A percentile compares a stretch with the other conserved stretches of the same genome.
Conservation (phyloP, 2,113 vertebrate genomes). For the Scalopus aquaticus region DNA sequence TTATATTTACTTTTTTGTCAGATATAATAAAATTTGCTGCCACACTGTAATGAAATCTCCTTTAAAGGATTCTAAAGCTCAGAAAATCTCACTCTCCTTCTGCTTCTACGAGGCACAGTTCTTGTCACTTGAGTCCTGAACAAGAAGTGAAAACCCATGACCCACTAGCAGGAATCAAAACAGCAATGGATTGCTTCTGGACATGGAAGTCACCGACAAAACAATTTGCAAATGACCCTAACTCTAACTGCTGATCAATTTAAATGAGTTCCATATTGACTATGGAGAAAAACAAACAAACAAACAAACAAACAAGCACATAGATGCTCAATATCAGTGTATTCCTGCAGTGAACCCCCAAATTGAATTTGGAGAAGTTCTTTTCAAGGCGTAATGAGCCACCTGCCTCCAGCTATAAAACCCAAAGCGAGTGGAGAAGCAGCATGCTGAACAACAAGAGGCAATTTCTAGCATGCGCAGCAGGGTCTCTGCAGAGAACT, state of each 20-base stretch:
- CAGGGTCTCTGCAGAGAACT: neutral
- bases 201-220: neutral
- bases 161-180: neutral
- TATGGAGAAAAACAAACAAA: neutral
- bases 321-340: neutral
- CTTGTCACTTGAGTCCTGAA: neutral
- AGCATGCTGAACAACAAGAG: slow-evolving; percentile 15
- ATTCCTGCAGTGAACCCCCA: slow-evolving; percentile 62
- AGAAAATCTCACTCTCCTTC: neutral
- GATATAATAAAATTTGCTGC: neutral
- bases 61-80: neutral
- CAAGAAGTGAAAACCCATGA: neutral
- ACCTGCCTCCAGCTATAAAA: slow-evolving; percentile 72
- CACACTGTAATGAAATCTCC: neutral
- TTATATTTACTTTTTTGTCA: neutral
- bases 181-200: neutral
- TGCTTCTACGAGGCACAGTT: neutral
- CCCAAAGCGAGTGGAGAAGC: slow-evolving; percentile 16
- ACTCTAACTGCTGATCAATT: slow-evolving; percentile 7
- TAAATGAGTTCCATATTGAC: slow-evolving; percentile 2
- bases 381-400: slow-evolving; percentile 62
- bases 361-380: slow-evolving; percentile 63
- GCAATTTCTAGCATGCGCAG: neutral
- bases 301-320: neutral
- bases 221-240: neutral